phyloP scores from a whole-genome alignment of 2,888 invertebrate species.

The Nymphalis c-album region DNA sequence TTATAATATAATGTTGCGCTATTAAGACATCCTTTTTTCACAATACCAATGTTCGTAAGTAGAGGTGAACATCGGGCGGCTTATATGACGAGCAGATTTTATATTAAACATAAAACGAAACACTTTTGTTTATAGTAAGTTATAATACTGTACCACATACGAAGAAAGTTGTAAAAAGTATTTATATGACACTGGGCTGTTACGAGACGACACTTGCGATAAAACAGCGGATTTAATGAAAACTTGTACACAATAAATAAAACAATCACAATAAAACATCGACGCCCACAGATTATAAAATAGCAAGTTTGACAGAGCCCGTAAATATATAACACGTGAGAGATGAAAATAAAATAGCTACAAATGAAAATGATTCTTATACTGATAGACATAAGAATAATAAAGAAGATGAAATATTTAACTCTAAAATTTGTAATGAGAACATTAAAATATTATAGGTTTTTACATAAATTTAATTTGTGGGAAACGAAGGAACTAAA shows the following conservation, averaged over 20 bases:
- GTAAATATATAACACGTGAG: conserved; percentile 13
- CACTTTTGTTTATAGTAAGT: conserved; percentile 3
- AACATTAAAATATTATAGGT: conserved; percentile 10
- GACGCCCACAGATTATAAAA: conserved; percentile 20
- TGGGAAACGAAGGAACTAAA: conserved; percentile 1
- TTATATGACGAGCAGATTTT: conserved; percentile 4
- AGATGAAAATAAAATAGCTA: neutral
- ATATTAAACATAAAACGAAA: conserved; percentile 1
- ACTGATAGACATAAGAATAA: neutral
- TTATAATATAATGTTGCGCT: neutral
- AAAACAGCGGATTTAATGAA: conserved; percentile 25
- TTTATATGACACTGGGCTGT: conserved; percentile 24
- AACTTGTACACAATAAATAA: conserved; percentile 18
- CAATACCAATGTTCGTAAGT: neutral
- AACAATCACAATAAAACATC: conserved; percentile 24
- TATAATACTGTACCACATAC: conserved; percentile 10
- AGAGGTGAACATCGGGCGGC: neutral
- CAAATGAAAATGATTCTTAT: neutral
- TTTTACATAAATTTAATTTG: conserved; percentile 2
- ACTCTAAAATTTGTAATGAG: conserved; percentile 16
- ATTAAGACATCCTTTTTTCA: neutral
- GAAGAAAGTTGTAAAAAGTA: conserved; percentile 22
- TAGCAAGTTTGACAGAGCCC: conserved; percentile 9
- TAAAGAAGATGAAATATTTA: neutral
- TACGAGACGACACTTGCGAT: neutral